phyloP scores from a whole-genome alignment of 92 coral and sea anemone species.

The Bergia sp. region DNA sequence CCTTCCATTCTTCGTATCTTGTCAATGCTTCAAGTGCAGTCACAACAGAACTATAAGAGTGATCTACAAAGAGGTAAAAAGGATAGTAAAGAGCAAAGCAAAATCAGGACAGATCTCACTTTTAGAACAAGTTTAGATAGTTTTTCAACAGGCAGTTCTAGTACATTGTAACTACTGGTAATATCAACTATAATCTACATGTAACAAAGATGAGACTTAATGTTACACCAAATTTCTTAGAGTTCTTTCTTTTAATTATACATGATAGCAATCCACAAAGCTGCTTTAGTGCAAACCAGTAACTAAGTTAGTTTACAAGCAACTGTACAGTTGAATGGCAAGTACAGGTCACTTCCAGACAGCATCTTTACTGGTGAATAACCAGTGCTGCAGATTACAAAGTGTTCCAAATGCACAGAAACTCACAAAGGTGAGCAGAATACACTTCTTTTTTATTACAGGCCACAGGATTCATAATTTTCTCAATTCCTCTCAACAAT shows the following conservation, averaged over 20 bases:
- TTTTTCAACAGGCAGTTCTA: too few species aligned
- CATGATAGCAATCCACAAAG: neutral
- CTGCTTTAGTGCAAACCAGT: neutral
- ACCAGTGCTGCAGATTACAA: neutral
- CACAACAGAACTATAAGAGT: neutral
- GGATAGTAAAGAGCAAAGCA: neutral
- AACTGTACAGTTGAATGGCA: neutral
- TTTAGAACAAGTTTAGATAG: too few species aligned
- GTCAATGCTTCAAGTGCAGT: constrained; percentile 17
- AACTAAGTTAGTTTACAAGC: neutral
- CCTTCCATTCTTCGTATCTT: constrained; percentile 47
- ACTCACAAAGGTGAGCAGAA: neutral
- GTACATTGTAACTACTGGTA: too few species aligned
- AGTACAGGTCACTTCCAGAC: neutral
- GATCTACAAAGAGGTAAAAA: neutral
- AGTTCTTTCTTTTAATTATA: neutral
- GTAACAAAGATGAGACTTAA: neutral
- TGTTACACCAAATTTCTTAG: neutral
- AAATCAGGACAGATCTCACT: neutral
- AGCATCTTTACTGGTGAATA: neutral
- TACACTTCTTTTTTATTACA: neutral
- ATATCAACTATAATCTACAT: too few species aligned
- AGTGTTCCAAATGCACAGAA: too few species aligned
- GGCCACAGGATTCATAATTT: too few species aligned
- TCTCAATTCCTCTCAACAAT: too few species aligned